These are phyloP conservation scores for Leptopilina clavipes DNA, from an alignment of 1,140 invertebrate genomes.

Conservation along the genomic window DNA sequence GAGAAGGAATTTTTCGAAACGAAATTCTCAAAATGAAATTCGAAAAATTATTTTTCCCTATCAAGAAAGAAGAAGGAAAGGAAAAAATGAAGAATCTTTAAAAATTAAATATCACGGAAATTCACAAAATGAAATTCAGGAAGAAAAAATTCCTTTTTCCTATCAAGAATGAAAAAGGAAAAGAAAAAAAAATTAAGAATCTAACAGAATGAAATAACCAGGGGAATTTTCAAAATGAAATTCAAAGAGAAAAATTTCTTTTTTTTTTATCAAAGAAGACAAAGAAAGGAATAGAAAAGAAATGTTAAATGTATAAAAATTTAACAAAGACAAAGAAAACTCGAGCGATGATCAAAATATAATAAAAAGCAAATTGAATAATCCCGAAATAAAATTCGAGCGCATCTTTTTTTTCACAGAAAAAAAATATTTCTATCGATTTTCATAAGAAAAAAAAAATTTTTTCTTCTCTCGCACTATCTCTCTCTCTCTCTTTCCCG, in stretches of 20 bases:
- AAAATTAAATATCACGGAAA: not conserved
- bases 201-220: not conserved
- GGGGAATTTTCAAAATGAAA: too few species aligned
- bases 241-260: too few species aligned
- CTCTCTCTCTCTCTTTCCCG: conserved; percentile 3
- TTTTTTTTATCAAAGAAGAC: too few species aligned
- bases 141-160: too few species aligned
- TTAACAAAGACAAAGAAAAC: not conserved
- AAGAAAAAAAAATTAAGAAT: conserved; percentile 1
- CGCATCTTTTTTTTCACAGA: not conserved
- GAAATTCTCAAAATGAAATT: too few species aligned
- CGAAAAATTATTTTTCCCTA: too few species aligned
- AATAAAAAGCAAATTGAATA: not conserved
- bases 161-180: not conserved
- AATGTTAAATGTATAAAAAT: not conserved
- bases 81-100: not conserved
- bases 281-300: not conserved
- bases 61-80: too few species aligned
- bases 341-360: not conserved
- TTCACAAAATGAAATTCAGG: too few species aligned
- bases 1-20: too few species aligned
- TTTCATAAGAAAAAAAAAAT: conserved; percentile 3
- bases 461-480: conserved; percentile 39
- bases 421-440: conserved; percentile 47
- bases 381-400: not conserved